Evolutionary conservation across 1,140 invertebrate genomes (phyloP), one percentile per base, ranked within the genome.

Genomic region (Stegodyphus dumicola): DNA sequence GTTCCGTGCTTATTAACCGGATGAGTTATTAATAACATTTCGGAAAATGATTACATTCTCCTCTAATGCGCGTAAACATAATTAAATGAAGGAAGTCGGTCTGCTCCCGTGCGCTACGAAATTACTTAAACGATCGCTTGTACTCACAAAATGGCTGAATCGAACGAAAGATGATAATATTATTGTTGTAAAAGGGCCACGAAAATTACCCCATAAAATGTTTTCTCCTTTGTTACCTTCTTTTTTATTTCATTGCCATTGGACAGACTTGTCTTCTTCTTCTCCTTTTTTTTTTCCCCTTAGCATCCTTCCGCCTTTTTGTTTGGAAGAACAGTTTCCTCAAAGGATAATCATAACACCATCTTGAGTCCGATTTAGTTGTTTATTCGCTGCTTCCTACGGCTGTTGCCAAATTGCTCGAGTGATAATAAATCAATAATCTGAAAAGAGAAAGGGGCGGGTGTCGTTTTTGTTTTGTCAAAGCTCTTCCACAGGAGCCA

Each of bases 11-110:
- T 81, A 81, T 81, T 81, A 81, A 77, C 11, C 75, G 75, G 75
- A 77, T 81, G 79, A 81, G 79, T 81, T 81, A 81, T 81, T 81
- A 81, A 81, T 81, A 81, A 81, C 79, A 74, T 81, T 81, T 81
- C 67, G 79, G 15, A 74, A 70, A 81, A 81, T 81, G 79, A 81
- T 81, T 81, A 65, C 79, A 74, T 81, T 81, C 79, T 60, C 71
- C 17, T 74, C 79, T 81, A 81, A 81, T 81, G 79, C 56, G 71
- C 79, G 79, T 81, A 81, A 81, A 81, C 79, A 81, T 81, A 81
- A 81, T 81, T 81, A 81, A 81, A 81, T 74, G 79, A 74, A 81
- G 69, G 77, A 69, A 56, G 69, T 80, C 77, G 52, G 67, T 71
- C 67, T 71, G 67, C 69, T 69, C 52, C 17, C 77, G 52, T 54